Conservation (phyloP, 2,797 vertebrate genomes). For the Labroides dimidiatus region DNA sequence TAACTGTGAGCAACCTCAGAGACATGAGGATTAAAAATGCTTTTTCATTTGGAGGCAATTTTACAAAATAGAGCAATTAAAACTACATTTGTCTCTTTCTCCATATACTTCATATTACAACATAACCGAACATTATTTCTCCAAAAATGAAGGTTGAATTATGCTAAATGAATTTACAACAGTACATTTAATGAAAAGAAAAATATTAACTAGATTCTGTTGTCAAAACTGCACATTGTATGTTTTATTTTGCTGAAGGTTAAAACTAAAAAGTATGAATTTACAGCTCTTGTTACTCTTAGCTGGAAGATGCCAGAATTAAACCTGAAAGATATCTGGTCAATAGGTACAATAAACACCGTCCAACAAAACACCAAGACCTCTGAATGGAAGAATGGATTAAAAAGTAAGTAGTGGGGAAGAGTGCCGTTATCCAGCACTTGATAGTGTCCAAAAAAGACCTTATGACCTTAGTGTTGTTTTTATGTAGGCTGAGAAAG, state of each 20-base stretch:
- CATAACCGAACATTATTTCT: background rate
- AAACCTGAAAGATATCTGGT: too few relatives aligned
- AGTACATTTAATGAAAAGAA: background rate
- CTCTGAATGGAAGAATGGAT: too few relatives aligned
- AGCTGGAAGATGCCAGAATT: too few relatives aligned
- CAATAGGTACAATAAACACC: too few relatives aligned
- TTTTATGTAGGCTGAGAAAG: too few relatives aligned
- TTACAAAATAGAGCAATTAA: conserved; percentile 43
- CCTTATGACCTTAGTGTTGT: too few relatives aligned
- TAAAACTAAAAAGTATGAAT: too few relatives aligned
- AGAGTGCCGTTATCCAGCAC: too few relatives aligned
- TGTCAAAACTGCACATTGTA: background rate
- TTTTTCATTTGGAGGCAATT: conserved; percentile 27
- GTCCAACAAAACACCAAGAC: too few relatives aligned
- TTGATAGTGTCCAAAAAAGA: too few relatives aligned
- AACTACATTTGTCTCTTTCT: conserved; percentile 1
- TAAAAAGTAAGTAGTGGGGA: too few relatives aligned
- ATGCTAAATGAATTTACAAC: background rate
- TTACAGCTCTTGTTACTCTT: too few relatives aligned
- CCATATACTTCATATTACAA: background rate
- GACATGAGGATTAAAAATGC: conserved; percentile 26
- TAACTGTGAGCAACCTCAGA: conserved; percentile 22
- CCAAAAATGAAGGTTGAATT: background rate
- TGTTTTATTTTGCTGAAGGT: background rate
- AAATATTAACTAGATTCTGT: background rate